phyloP scores from a whole-genome alignment of 1,140 invertebrate species.

The Pissodes strobi region DNA sequence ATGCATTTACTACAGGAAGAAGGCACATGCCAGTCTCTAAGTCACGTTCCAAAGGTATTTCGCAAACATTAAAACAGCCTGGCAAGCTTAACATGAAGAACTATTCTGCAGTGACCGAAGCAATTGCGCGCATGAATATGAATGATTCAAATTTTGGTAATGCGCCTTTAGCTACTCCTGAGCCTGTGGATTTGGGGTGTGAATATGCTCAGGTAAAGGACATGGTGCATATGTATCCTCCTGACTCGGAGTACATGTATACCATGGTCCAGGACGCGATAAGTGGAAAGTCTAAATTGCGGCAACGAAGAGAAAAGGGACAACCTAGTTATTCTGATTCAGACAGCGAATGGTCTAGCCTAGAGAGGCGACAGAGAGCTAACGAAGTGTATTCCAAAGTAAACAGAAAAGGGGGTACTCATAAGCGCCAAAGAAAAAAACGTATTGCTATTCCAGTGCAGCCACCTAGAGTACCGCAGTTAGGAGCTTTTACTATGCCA shows the following conservation, averaged over 20 bases:
- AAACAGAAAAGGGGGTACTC: constrained; percentile 73
- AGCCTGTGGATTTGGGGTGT: constrained; percentile 74
- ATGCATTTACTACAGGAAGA: constrained; percentile 83
- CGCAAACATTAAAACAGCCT: constrained; percentile 84
- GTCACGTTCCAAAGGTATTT: constrained; percentile 72
- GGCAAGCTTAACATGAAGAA: constrained; percentile 90
- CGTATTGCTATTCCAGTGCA: constrained; percentile 80
- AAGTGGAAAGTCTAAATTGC: constrained; percentile 63
- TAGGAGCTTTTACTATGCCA: constrained; percentile 62
- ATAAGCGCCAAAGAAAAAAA: constrained; percentile 79
- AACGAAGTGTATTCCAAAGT: constrained; percentile 68
- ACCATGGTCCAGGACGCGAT: constrained; percentile 68
- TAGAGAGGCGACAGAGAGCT: constrained; percentile 70
- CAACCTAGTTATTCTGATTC: constrained; percentile 79
- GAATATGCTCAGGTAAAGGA: constrained; percentile 72
- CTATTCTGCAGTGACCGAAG: constrained; percentile 85
- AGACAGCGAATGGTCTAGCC: constrained; percentile 84
- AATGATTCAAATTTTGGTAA: constrained; percentile 64
- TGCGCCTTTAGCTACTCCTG: constrained; percentile 80
- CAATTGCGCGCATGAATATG: constrained; percentile 77
- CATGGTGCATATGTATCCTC: constrained; percentile 64
- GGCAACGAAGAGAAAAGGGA: constrained; percentile 67
- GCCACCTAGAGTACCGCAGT: constrained; percentile 78
- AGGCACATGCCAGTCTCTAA: constrained; percentile 67
- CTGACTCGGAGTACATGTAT: constrained; percentile 65